These are phyloP conservation scores for Zeus faber DNA, from an alignment of 2,113 vertebrate species.

Conservation along the genomic window DNA sequence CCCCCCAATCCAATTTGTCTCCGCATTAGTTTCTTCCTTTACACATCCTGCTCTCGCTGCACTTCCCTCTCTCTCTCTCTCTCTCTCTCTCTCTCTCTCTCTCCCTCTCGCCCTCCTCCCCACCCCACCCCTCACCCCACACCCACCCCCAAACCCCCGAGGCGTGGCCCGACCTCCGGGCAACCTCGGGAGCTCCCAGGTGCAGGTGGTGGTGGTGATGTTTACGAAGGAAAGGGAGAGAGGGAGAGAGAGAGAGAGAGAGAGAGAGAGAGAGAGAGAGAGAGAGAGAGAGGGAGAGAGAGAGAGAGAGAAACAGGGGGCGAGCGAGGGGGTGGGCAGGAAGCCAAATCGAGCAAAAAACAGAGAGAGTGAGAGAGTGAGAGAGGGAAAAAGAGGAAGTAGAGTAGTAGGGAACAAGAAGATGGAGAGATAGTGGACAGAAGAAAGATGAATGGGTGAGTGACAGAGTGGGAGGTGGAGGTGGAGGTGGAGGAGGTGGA, in stretches of 20 bases:
- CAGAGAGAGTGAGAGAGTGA: background rate
- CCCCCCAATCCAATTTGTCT: background rate
- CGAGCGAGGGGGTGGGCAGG: background rate
- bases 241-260: background rate
- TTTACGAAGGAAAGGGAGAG: conserved; percentile 20
- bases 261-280: conserved; percentile 8
- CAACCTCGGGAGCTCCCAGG: background rate
- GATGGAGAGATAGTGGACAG: background rate
- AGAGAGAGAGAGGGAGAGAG: background rate
- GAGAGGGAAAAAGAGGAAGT: background rate
- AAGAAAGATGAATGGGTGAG: background rate
- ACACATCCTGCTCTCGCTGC: no score
- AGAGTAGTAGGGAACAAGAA: background rate
- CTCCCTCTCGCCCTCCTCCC: background rate
- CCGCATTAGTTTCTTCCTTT: background rate
- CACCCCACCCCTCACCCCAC: background rate
- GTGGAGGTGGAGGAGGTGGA: background rate
- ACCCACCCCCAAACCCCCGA: background rate
- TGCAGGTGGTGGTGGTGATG: no score
- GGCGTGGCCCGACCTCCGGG: background rate
- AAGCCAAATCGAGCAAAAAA: background rate
- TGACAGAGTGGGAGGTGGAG: background rate
- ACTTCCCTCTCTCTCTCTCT: background rate
- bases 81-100: background rate
- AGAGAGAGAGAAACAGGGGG: background rate